Evolutionary conservation across 2,888 invertebrate species (phyloP), one percentile per base, ranked within the genome.

Genomic region (Chironomus tentans): DNA sequence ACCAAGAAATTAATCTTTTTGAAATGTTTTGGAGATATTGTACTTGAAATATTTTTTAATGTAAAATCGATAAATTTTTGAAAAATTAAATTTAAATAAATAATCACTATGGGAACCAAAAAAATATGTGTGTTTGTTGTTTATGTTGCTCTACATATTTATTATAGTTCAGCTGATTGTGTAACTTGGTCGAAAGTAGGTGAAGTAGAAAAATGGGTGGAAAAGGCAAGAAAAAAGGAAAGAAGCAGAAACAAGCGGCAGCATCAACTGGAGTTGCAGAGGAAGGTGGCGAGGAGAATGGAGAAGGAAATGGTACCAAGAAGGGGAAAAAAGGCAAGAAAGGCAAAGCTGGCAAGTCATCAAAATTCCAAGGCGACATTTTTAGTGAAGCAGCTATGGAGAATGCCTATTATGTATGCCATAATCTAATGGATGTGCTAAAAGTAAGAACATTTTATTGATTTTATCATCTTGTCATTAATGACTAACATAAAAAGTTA

Each of bases 361-460:
- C 90, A 3, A 87, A 90, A 79, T 91, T 91, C 80, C 89, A 91
- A 48, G 91, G 93, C 75, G 95, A 95, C 80, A 92, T 95, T 80
- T 89, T 95, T 80, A 93, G 93, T 78, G 93, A 94, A 79, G 91
- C 92, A 2, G 95, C 95, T 0, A 95, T 97, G 94, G 92, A 94
- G 78, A 97, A 97, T 81, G 94, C 96, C 0, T 96, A 97, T 82
- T 94, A 93, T 81, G 94, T 93, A 0, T 96, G 96, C 79, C 97
- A 97, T 81, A 95, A 95, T 82, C 92, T 95, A 0, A 95, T 95
- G 83, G 92, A 92, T 81, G 86, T 68, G 13, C 15, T 50, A 6
- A 71, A 76, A 15, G 56, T 76, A 22, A n/a, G 13, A 5, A 15
- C 68, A 68, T 72, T 68, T 47, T 68, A 1, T 18, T 71, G 4